These are phyloP conservation scores for Ichneumon xanthorius DNA, from an alignment of 2,888 invertebrate species.

Conservation along the genomic window DNA sequence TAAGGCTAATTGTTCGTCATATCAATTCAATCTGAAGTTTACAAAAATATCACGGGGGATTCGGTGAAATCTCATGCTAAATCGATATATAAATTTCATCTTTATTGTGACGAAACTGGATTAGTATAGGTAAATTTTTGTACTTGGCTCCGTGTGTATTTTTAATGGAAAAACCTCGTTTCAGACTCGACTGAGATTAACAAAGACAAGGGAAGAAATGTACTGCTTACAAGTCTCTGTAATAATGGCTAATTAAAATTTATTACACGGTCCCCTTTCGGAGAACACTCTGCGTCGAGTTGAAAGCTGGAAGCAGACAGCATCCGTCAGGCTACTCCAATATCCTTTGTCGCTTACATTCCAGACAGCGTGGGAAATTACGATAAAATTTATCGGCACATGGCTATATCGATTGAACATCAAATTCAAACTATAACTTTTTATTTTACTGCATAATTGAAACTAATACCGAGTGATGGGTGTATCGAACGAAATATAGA, in stretches of 20 bases:
- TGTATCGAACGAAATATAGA: not conserved
- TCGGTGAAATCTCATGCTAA: not conserved
- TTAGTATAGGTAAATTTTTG: not conserved
- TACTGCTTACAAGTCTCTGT: conserved; percentile 54
- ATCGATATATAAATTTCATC: not conserved
- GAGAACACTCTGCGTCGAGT: not conserved
- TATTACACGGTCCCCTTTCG: conserved; percentile 67
- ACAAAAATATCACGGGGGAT: not conserved
- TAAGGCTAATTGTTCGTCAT: not conserved
- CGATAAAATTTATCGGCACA: not conserved
- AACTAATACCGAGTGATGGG: not conserved
- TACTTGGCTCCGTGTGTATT: not conserved
- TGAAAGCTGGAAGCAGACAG: not conserved
- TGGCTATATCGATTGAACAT: not conserved
- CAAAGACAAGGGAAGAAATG: conserved; percentile 13
- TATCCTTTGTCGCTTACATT: not conserved
- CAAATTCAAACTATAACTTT: not conserved
- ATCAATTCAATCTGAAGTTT: not conserved
- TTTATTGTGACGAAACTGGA: not conserved
- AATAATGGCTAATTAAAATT: conserved; percentile 81
- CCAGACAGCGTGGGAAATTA: not conserved
- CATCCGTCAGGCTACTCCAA: not conserved
- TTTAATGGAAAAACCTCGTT: not conserved
- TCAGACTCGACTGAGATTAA: not conserved
- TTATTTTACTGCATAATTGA: not conserved